Evolutionary conservation across 2,797 vertebrate genomes (phyloP).

Genomic region (Platalea minor): DNA sequence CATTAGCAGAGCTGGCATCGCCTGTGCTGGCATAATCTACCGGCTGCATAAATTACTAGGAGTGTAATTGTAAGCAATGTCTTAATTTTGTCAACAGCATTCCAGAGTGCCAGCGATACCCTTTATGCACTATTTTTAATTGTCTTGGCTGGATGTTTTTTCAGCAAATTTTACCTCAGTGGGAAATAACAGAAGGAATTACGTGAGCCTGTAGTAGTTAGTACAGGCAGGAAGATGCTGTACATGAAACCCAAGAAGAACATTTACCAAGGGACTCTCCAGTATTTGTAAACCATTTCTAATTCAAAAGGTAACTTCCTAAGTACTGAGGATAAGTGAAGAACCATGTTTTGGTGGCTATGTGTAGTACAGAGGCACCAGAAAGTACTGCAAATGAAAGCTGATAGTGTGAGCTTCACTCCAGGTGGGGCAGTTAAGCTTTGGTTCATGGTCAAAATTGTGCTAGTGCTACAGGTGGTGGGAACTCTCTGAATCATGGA

Average conservation of each 20-base stretch:
- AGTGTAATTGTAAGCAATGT: slow-evolving; percentile 51
- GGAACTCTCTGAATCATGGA: background rate
- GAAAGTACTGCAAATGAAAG: background rate
- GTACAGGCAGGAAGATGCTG: background rate
- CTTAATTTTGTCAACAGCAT: slow-evolving; percentile 62
- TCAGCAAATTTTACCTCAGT: background rate
- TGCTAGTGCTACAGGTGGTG: background rate
- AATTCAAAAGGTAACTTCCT: background rate
- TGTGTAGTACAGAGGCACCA: background rate
- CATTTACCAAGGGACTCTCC: background rate
- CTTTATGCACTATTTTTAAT: background rate
- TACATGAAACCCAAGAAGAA: background rate
- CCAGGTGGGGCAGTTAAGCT: rapidly evolving
- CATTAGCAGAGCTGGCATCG: slow-evolving; percentile 65
- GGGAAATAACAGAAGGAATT: background rate
- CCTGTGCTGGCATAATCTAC: slow-evolving; percentile 32
- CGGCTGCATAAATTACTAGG: slow-evolving; percentile 49
- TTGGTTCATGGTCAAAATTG: background rate
- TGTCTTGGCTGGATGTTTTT: slow-evolving; percentile 8
- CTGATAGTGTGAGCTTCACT: background rate
- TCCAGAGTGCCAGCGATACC: background rate
- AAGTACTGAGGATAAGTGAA: background rate
- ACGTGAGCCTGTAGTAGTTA: background rate
- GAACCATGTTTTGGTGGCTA: background rate
- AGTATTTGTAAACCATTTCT: background rate